These are phyloP conservation scores for Aspidapion aeneum DNA, from an alignment of 2,888 invertebrate species.

Conservation along the genomic window DNA sequence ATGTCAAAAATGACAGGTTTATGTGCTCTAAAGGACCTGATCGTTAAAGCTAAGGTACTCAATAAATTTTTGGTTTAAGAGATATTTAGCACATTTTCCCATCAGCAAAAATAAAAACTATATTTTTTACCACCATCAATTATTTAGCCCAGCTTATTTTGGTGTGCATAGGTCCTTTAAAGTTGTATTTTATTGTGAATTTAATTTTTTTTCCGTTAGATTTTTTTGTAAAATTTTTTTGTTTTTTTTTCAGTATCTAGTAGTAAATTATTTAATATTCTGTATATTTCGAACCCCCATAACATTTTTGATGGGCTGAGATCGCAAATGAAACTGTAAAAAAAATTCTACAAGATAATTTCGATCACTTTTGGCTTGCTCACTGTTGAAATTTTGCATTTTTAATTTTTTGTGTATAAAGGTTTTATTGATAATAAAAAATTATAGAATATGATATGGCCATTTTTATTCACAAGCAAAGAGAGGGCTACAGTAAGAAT, in stretches of 20 bases:
- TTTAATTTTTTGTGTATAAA: not conserved
- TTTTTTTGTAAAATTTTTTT: not conserved
- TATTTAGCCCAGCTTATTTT: no score
- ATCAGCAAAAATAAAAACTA: no score
- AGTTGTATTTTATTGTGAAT: not conserved
- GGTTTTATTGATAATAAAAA: not conserved
- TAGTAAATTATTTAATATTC: not conserved
- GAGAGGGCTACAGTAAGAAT: no score
- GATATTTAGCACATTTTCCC: no score
- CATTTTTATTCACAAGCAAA: no score
- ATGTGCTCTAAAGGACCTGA: no score
- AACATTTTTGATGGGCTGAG: not conserved
- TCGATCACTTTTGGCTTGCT: not conserved
- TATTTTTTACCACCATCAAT: no score
- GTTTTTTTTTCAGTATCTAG: no score
- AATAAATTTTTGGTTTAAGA: no score
- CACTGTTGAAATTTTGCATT: not conserved
- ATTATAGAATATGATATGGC: not conserved
- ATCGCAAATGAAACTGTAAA: not conserved
- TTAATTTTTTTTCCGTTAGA: not conserved
- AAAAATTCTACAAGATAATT: not conserved
- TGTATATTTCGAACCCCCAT: not conserved
- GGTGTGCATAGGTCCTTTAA: no score
- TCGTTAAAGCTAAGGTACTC: no score
- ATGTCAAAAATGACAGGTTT: no score